Evolutionary conservation across 2,113 vertebrate genomes (phyloP), one percentile per base, ranked within the genome.

Genomic region (Thymallus thymallus): DNA sequence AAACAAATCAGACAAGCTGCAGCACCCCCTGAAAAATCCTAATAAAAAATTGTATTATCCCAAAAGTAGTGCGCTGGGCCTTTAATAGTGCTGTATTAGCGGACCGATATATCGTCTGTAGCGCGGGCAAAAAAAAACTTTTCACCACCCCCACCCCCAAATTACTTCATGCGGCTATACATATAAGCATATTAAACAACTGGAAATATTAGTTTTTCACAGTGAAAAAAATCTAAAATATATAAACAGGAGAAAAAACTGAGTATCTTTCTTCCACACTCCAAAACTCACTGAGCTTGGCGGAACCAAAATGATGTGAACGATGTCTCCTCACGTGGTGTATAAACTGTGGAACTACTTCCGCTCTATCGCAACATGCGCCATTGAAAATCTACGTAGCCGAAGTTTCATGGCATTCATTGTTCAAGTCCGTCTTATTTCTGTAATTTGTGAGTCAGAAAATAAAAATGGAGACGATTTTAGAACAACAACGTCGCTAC

Each of bases 401-500:
- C n/a, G 23, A 69, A 0, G 66, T 46, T 68, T 30, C 1, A 32
- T n/a, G 63, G 24, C 16, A 32, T 32, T 20, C 20, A 20, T 29
- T 66, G 30, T 66, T 30, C 29, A 66, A 30, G 5, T 32, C 26
- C 63, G 63, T 18, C 5, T 65, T 65, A 32, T 65, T 65, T 65
- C 30, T 30, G 3, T 9, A 6, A 18, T 66, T 66, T 18, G 14
- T 32, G 16, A 0, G 4, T 30, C 4, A 13, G 29, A 7, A 14
- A 32, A 20, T 16, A 68, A 68, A 35, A 1, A 98, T 99, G 97
- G 97, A 98, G 89, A 96, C 94, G 0, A 98, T 98, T 79, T 88
- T 97, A 81, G 97, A 98, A 86, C 97, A 98, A 74, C 97, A 97
- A 89, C 95, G 97, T 76, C 95, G 96, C 0, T 98, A 97, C 66